phyloP scores from a whole-genome alignment of 1,140 invertebrate species.

The Drosophila orena region DNA sequence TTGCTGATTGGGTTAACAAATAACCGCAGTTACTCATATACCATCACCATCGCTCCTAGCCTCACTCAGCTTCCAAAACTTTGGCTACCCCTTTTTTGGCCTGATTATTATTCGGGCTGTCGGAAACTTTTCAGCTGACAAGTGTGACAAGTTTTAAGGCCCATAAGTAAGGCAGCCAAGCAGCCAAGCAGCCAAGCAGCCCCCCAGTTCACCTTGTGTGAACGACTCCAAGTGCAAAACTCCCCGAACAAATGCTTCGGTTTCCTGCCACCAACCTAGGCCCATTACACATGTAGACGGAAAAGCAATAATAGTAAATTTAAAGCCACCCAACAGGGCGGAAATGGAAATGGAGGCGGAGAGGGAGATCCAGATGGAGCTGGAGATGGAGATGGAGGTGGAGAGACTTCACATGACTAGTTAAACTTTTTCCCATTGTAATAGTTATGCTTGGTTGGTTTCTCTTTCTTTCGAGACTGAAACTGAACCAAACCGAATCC shows the following conservation, averaged over 20 bases:
- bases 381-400: not conserved
- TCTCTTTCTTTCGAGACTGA: conserved; percentile 58
- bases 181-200: not conserved
- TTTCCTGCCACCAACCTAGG: conserved; percentile 47
- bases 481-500: conserved; percentile 24
- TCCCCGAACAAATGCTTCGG: conserved; percentile 50
- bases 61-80: not conserved
- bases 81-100: conserved; percentile 14
- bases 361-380: conserved; percentile 1
- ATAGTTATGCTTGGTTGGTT: conserved; percentile 78
- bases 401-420: conserved; percentile 69
- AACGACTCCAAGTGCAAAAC: conserved; percentile 37
- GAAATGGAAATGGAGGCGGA: conserved; percentile 1
- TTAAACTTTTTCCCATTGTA: conserved; percentile 82
- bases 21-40: not conserved
- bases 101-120: conserved; percentile 16
- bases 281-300: conserved; percentile 70
- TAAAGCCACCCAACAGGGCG: conserved; percentile 26
- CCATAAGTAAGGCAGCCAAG: conserved; percentile 59
- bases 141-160: conserved; percentile 76
- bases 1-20: conserved; percentile 41
- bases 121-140: conserved; percentile 67
- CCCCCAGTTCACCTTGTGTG: conserved; percentile 29
- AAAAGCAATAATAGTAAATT: conserved; percentile 71
- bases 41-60: not conserved